phyloP scores from a whole-genome alignment of 2,797 vertebrate genomes.

The Microhierax caerulescens region DNA sequence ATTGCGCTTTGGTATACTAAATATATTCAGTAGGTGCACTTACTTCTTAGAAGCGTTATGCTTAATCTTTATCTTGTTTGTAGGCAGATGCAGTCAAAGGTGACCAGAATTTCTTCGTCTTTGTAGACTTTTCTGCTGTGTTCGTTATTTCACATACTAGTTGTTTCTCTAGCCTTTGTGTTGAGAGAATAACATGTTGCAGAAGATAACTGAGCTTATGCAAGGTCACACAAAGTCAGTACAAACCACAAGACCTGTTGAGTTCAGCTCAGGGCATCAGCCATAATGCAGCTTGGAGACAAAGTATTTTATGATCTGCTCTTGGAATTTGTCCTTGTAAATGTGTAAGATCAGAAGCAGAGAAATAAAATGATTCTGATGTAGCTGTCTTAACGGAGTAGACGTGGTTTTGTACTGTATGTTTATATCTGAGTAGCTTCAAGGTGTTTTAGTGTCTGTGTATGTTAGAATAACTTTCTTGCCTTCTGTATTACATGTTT shows the following conservation, averaged over 20 bases:
- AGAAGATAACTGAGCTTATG: not conserved
- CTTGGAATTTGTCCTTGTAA: not conserved
- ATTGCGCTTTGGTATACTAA: not conserved
- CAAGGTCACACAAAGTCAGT: conserved; percentile 62
- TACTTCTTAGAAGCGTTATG: not conserved
- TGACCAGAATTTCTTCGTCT: not conserved
- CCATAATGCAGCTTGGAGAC: not conserved
- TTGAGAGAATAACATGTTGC: not conserved
- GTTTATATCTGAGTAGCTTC: not conserved
- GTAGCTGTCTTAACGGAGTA: not conserved
- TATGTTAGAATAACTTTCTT: not conserved
- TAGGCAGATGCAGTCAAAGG: not conserved
- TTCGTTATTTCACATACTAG: not conserved
- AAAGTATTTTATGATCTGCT: not conserved
- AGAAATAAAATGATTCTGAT: not conserved
- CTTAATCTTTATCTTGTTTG: not conserved
- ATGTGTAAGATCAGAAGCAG: not conserved
- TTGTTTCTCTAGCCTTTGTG: not conserved
- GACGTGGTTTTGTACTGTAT: not conserved
- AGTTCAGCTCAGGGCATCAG: not conserved
- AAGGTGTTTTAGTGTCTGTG: not conserved
- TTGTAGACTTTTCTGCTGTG: not conserved
- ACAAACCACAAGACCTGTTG: not conserved
- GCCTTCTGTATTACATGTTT: not conserved
- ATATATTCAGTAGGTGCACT: not conserved